Evolutionary conservation across 2,113 vertebrate species (phyloP), one percentile per base, ranked within the genome.

Genomic region (Campylorhamphus procurvoides): DNA sequence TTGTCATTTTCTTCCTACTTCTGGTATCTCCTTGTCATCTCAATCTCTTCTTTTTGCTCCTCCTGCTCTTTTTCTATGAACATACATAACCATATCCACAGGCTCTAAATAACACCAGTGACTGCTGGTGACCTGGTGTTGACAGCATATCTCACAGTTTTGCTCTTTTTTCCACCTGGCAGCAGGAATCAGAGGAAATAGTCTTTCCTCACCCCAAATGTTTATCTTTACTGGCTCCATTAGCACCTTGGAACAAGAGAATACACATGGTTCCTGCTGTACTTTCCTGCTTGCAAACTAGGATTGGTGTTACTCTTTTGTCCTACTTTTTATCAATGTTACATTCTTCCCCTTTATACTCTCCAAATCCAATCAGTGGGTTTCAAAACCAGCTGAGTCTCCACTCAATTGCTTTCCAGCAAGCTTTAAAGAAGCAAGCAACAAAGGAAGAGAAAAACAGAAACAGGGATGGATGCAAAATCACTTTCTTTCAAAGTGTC

Each of bases 91-190:
- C 16, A 9, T 90, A 88, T 72, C 60, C 7, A 5, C 35, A 93
- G 55, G 40, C 73, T 93, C 60, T 92, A 93, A 89, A 96, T 94
- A 96, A 82, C 56, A 78, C 63, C 52, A 47, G 28, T 55, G 40
- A 37, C 71, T 96, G 58, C 53, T 87, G 58, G 64, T 94, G 91
- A 96, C 91, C 90, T 87, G 86, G 63, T 85, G 94, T 66, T 95
- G 84, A 95, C 89, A 92, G 93, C 64, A n/a, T 44, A 96, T 84
- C 59, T 93, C 88, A 95, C 96, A 89, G 83, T 80, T 93, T 94
- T 95, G 96, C 93, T 94, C 94, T 93, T 95, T 96, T 96, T 85
- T 83, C 90, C 84, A 91, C 86, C 83, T 95, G 83, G 86, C 62
- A 93, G 63, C 35, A 88, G 72, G 71, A 81, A 95, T 85, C 82